phyloP scores from a whole-genome alignment of 2,888 invertebrate species.

The Gonocerus acuteangulatus region DNA sequence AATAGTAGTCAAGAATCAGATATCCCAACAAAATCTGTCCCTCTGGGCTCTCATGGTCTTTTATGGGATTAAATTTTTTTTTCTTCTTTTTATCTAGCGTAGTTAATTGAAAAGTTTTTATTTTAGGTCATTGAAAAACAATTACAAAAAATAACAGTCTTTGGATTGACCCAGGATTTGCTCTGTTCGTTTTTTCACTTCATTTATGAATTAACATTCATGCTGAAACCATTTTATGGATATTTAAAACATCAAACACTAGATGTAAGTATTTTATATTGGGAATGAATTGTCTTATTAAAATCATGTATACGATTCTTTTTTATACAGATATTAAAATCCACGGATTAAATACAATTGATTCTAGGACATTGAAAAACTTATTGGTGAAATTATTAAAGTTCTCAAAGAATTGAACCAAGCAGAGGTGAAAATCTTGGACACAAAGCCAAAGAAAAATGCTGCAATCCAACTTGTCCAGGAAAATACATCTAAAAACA shows the following conservation, averaged over 20 bases:
- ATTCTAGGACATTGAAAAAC: background rate
- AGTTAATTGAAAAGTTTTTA: too few species aligned
- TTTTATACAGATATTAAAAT: background rate
- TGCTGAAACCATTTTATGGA: slow-evolving; percentile 21
- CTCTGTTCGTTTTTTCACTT: slow-evolving; percentile 4
- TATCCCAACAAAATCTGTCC: too few species aligned
- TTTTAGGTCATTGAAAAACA: slow-evolving; percentile 22
- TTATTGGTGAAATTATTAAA: background rate
- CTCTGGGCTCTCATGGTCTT: too few species aligned
- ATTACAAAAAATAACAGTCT: slow-evolving; percentile 7
- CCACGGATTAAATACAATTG: background rate
- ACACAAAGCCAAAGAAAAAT: too few species aligned
- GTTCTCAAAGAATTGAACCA: background rate
- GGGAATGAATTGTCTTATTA: too few species aligned
- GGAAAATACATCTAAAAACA: too few species aligned
- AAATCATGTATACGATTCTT: too few species aligned
- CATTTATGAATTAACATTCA: slow-evolving; percentile 10
- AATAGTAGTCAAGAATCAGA: too few species aligned
- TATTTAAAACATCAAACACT: slow-evolving; percentile 6
- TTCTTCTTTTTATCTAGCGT: too few species aligned
- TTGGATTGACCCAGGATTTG: slow-evolving; percentile 12
- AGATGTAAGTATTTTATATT: slow-evolving; percentile 10
- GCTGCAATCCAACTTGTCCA: too few species aligned
- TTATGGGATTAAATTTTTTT: too few species aligned
- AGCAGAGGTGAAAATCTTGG: too few species aligned